Base-by-base conservation (phyloP, 2,113 vertebrate genomes). In the Dinomys branickii region DNA sequence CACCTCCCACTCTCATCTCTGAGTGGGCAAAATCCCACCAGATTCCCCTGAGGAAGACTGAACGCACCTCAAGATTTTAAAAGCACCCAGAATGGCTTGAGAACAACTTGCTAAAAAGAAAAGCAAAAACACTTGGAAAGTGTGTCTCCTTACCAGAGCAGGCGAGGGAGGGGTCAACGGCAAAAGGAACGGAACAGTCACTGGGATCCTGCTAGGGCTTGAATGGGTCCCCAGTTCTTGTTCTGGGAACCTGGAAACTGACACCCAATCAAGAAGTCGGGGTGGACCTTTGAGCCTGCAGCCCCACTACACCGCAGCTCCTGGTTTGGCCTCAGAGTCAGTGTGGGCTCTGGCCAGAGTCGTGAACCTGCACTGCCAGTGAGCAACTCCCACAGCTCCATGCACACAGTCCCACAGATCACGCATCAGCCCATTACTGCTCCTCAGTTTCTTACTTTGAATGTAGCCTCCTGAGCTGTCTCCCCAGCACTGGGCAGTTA, bases 401-500 rank as follows among this genome's bases (percentile, higher is more conserved):
- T 7, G 13, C 83, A 33, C 54, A 17, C 28, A 26, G 59, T 1
- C n/a, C 4, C 5, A 0, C 28, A 61, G 63, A 54, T 47, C 50
- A 19, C 35, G 5, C 7, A 1, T 69, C 12, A 3, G 19, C 44
- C 8, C 26, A 1, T 16, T 16, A 30, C 12, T 56, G 52, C 67
- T 52, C 78, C 83, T 84, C 22, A 1, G 47, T 30, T 67, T 83
- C 33, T 6, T 30, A 2, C 44, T 67, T 87, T 54, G n/a, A 33
- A 93, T 88, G 63, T 50, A 75, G 56, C 41, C 22, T 73, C 87
- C 87, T 67, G 33, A 44, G 78, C 63, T 89, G 41, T 47, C 91
- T 85, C 61, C 50, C 47, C 26, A 75, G 20, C 65, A n/a, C 88
- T 83, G 47, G 73, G 61, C 35, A 7, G 4, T 41, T 26, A 47